Evolutionary conservation across 2,888 invertebrate genomes (phyloP), one percentile per base, ranked within the genome.

Genomic region (Dastarcus helophoroides): DNA sequence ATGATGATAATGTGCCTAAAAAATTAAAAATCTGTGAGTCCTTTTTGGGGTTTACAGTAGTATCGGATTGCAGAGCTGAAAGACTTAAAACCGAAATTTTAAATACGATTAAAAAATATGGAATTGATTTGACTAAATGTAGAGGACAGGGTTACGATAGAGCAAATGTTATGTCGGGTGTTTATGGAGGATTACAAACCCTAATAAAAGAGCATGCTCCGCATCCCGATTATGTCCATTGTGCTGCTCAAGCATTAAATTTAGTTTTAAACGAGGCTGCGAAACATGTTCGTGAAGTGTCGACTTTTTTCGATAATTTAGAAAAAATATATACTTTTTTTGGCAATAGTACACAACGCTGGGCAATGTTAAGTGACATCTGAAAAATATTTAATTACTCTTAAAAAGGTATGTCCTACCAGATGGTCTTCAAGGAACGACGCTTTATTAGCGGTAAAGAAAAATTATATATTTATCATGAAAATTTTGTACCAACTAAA

Each of bases 81-180:
- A 29, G 29, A 26, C 26, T 34, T 29, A 22, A 28, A 22, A 33
- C 26, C 22, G 36, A 34, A 34, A 30, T 36, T 30, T 36, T 34
- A 33, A 33, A 29, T 17, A 26, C 29, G 15, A 30, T 34, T 11
- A 29, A 25, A 33, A 13, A 30, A 34, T 33, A 30, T 29, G 33
- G 29, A 24, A 30, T 33, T 19, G 30, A 34, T 29, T 33, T 36
- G 16, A 26, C 13, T 19, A 29, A 34, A 12, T 35, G 39, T 33
- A 33, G 32, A 26, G 40, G 42, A 21, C 43, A 41, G 31, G 43
- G 39, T 15, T 40, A 42, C 29, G 37, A 42, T 37, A 41, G 31
- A 16, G 34, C 34, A 32, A 38, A 38, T 22, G 38, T 39, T 19
- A 40, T 41, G 42, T 38, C 33, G 14, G 42, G 41, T 15, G 27